Percentiles rank a stretch among this genome's conserved stretches.
phyloP scores from a whole-genome alignment of 1,140 invertebrate genomes.

The Chymomyza costata region DNA sequence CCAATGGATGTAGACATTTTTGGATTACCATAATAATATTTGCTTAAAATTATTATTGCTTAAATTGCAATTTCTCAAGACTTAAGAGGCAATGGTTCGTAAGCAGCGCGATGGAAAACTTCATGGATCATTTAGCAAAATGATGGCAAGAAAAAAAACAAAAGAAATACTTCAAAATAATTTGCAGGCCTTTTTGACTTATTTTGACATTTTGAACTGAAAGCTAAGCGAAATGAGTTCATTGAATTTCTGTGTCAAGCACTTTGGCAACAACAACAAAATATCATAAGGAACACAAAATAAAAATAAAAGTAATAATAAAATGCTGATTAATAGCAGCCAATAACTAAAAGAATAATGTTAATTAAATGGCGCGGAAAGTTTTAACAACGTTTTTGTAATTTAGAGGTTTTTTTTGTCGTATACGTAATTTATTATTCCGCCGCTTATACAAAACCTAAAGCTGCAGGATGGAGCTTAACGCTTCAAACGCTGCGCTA shows the following conservation, averaged over 20 bases:
- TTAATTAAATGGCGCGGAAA: conserved; percentile 47
- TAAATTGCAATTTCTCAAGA: conserved; percentile 24
- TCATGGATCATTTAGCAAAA: conserved; percentile 57
- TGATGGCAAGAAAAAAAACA: conserved; percentile 20
- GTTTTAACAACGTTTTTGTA: conserved; percentile 24
- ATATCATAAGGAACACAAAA: too few relatives aligned
- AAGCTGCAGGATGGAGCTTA: too few relatives aligned
- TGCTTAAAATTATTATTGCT: too few relatives aligned
- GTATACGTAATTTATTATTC: too few relatives aligned
- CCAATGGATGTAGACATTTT: too few relatives aligned
- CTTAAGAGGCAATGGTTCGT: background rate
- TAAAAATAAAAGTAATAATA: too few relatives aligned
- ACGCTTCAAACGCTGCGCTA: conserved; percentile 26
- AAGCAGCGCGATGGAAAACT: conserved; percentile 16
- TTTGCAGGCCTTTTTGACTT: conserved; percentile 41
- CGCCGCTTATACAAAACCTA: too few relatives aligned
- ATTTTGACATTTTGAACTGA: conserved; percentile 8
- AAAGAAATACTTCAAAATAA: conserved; percentile 35
- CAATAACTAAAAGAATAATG: conserved; percentile 37
- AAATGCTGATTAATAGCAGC: conserved; percentile 36
- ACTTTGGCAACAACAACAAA: conserved; percentile 49
- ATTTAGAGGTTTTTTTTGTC: too few relatives aligned
- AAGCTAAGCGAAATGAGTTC: conserved; percentile 46
- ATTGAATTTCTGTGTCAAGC: conserved; percentile 64
- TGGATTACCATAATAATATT: too few relatives aligned